Conservation (phyloP, 2,888 invertebrate species). For the Acanthosepion lycidas region DNA sequence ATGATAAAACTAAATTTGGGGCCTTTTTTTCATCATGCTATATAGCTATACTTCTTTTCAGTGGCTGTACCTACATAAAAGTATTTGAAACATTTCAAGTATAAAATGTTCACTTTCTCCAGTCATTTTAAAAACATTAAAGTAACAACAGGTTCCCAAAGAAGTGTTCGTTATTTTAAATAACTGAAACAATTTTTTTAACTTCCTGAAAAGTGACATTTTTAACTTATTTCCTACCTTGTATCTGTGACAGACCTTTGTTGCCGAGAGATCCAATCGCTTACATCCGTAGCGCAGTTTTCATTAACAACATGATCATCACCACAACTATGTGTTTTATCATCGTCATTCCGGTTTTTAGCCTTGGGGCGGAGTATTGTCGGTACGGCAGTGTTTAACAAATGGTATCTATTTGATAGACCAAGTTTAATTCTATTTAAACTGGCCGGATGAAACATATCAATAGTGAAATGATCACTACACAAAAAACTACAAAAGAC, state of each 20-base stretch:
- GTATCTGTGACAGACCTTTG: neutral
- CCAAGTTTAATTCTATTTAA: constrained; percentile 35
- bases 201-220: neutral
- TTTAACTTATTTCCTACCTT: neutral
- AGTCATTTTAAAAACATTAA: too few relatives aligned
- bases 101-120: too few relatives aligned
- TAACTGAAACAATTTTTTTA: too few relatives aligned
- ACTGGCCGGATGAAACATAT: neutral
- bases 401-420: neutral
- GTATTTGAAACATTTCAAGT: too few relatives aligned
- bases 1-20: too few relatives aligned
- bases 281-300: neutral
- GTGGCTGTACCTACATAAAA: too few relatives aligned
- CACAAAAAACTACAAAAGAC: constrained; percentile 24
- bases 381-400: neutral
- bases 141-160: too few relatives aligned
- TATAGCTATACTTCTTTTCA: too few relatives aligned
- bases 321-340: neutral
- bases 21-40: too few relatives aligned
- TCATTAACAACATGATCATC: neutral
- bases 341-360: neutral
- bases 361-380: neutral
- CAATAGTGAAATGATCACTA: neutral
- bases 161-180: too few relatives aligned
- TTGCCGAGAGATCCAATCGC: neutral